Evolutionary conservation across 2,888 invertebrate species (phyloP).

Genomic region (Timema podura): DNA sequence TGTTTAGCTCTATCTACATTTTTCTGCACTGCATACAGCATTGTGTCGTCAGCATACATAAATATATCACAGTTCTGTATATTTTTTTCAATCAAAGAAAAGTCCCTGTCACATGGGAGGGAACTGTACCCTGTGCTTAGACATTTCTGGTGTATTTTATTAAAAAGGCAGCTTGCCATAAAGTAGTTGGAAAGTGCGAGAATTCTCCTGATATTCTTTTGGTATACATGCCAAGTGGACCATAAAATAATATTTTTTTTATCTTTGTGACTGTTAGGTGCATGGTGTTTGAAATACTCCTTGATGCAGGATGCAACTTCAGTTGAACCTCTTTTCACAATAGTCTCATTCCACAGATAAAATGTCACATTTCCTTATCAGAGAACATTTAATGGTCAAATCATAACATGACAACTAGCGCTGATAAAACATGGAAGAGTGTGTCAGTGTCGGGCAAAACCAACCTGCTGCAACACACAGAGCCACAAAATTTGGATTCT

Average conservation of each 20-base stretch:
- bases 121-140: background rate
- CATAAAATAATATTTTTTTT: background rate
- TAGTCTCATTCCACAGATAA: background rate
- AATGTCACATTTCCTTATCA: background rate
- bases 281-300: background rate
- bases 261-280: background rate
- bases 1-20: no score
- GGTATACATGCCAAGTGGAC: background rate
- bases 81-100: background rate
- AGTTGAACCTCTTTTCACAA: background rate
- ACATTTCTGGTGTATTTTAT: background rate
- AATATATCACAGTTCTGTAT: no score
- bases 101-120: constrained; percentile 1
- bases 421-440: constrained; percentile 7
- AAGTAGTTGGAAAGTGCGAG: constrained; percentile 1
- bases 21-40: no score
- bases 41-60: no score
- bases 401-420: constrained; percentile 2
- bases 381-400: constrained; percentile 4
- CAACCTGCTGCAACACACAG: constrained; percentile 6
- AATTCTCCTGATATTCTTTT: background rate
- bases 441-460: background rate
- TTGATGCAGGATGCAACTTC: background rate
- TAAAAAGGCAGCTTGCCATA: background rate
- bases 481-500: background rate